phyloP scores from a whole-genome alignment of 2,888 invertebrate genomes.

The Rotaria magnacalcarata region DNA sequence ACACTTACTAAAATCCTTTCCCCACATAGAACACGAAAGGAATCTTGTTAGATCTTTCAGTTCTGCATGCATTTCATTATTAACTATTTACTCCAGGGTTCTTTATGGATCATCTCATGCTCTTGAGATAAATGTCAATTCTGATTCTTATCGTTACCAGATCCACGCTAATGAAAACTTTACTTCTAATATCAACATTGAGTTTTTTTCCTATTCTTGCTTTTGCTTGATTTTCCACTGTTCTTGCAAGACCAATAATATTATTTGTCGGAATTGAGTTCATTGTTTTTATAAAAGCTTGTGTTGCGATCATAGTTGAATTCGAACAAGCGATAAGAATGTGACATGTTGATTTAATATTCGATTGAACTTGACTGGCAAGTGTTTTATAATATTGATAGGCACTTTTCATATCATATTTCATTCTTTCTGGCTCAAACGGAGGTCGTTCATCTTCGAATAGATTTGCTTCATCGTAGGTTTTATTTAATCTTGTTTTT shows the following conservation, averaged over 20 bases:
- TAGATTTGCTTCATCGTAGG: slow-evolving; percentile 34
- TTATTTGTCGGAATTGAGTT: background rate
- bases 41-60: too few species aligned
- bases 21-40: too few species aligned
- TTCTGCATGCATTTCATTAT: too few species aligned
- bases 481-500: slow-evolving; percentile 22
- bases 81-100: too few species aligned
- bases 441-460: slow-evolving; percentile 36
- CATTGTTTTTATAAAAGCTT: background rate
- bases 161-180: too few species aligned
- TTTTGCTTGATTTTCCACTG: background rate
- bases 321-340: background rate
- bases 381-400: background rate
- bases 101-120: too few species aligned
- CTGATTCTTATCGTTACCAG: too few species aligned
- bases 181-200: too few species aligned
- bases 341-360: background rate
- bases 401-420: background rate
- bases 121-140: too few species aligned
- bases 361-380: background rate
- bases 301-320: slow-evolving; percentile 4
- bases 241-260: background rate
- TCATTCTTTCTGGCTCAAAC: background rate
- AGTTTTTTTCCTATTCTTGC: slow-evolving; percentile 3
- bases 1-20: too few species aligned